Evolutionary conservation across 2,888 invertebrate genomes (phyloP).

Genomic region (Dynastes maya): DNA sequence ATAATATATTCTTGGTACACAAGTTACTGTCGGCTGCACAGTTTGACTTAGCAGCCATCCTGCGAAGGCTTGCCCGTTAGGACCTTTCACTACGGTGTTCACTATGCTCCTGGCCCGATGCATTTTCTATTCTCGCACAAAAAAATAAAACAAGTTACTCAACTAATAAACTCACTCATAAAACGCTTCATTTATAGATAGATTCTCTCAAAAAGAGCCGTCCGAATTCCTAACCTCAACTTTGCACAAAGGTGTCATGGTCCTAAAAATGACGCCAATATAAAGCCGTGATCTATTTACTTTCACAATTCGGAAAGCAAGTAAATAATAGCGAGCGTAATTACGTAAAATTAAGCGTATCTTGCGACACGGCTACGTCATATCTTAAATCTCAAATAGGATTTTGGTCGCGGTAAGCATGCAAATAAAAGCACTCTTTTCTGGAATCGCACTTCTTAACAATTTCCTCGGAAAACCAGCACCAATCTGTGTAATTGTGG

Average conservation of each 20-base stretch:
- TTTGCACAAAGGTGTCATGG: slow-evolving; percentile 17
- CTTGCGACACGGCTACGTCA: slow-evolving; percentile 46
- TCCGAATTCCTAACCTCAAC: slow-evolving; percentile 36
- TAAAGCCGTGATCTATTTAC: slow-evolving; percentile 11
- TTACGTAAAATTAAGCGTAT: slow-evolving; percentile 37
- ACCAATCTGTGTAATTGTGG: background rate
- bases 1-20: slow-evolving; percentile 62
- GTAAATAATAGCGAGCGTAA: slow-evolving; percentile 35
- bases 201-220: background rate
- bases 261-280: background rate
- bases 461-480: slow-evolving; percentile 1
- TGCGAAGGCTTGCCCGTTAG: slow-evolving; percentile 79
- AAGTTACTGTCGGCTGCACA: slow-evolving; percentile 64
- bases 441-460: background rate
- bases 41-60: slow-evolving; percentile 83
- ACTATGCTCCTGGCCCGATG: slow-evolving; percentile 86
- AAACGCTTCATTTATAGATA: background rate
- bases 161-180: slow-evolving; percentile 29
- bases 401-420: slow-evolving; percentile 24
- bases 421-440: background rate
- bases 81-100: slow-evolving; percentile 75
- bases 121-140: slow-evolving; percentile 73
- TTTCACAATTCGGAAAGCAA: slow-evolving; percentile 28
- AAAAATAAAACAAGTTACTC: slow-evolving; percentile 2
- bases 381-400: slow-evolving; percentile 32